A percentile compares a stretch with the other conserved stretches of the same genome.
These are phyloP conservation scores for Synergus itoensis DNA, from an alignment of 2,888 invertebrate species.

Conservation along the genomic window DNA sequence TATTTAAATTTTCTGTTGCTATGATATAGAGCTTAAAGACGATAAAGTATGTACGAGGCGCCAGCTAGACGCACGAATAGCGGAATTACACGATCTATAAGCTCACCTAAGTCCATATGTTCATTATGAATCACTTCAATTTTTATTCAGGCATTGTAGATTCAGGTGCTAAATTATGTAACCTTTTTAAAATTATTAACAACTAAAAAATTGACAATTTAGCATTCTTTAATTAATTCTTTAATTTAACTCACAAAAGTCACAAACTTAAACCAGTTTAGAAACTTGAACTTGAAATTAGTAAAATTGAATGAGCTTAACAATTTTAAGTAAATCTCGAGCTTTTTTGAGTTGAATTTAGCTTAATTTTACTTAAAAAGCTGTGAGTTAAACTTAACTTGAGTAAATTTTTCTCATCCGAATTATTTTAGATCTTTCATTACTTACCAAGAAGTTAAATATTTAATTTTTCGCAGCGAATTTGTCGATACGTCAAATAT, in stretches of 20 bases:
- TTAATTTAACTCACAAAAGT: no score
- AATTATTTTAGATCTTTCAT: no score
- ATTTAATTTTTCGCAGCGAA: not conserved
- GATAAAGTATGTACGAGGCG: slow-evolving; percentile 30
- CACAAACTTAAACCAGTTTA: no score
- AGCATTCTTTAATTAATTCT: no score
- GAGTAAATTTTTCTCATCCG: no score
- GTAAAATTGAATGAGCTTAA: no score
- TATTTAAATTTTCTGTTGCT: slow-evolving; percentile 36
- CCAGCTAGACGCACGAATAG: slow-evolving; percentile 33
- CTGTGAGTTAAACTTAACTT: no score
- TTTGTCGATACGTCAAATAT: not conserved
- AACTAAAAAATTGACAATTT: not conserved
- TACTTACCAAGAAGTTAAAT: not conserved
- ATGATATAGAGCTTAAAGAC: slow-evolving; percentile 6
- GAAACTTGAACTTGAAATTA: no score
- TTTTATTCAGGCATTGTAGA: not conserved
- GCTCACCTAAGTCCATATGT: not conserved
- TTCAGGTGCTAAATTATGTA: not conserved
- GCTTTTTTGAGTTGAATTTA: no score
- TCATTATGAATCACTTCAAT: not conserved
- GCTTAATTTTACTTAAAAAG: no score
- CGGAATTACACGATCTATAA: slow-evolving; percentile 17
- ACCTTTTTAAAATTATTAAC: not conserved
- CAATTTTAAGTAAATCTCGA: no score